Conservation (phyloP, 2,113 vertebrate species). For the Sylvilagus bachmani region DNA sequence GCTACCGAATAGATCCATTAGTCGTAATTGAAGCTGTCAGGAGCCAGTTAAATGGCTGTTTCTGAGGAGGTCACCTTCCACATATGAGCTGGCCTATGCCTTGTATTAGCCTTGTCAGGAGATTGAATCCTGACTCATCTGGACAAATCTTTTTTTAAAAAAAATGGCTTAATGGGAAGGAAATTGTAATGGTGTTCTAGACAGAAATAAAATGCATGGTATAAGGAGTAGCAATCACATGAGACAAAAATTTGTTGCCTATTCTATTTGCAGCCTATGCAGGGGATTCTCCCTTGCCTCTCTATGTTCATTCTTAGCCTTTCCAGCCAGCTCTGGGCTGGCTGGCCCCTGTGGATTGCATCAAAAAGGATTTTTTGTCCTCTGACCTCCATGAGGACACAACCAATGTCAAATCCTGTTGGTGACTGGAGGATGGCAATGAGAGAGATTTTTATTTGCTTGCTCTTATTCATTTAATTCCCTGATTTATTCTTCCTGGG, state of each 20-base stretch:
- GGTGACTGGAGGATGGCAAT: neutral
- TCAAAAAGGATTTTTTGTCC: neutral
- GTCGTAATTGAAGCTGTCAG: constrained; percentile 76
- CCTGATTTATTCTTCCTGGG: neutral
- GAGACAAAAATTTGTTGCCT: neutral
- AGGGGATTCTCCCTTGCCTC: neutral
- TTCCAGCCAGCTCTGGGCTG: neutral
- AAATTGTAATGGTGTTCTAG: constrained; percentile 13
- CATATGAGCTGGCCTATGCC: neutral
- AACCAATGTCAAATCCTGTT: neutral
- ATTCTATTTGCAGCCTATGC: neutral
- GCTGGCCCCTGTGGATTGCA: neutral
- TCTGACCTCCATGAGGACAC: neutral
- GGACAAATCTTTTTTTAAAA: constrained; percentile 24
- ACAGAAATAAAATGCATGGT: neutral
- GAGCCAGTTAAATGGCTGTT: constrained; percentile 47
- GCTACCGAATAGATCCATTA: constrained; percentile 67
- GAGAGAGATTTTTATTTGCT: constrained; percentile 25
- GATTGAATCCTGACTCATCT: constrained; percentile 32
- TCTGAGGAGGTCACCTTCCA: constrained; percentile 71
- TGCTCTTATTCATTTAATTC: constrained; percentile 33
- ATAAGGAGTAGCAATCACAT: neutral
- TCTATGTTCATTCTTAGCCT: neutral
- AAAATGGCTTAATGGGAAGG: neutral
- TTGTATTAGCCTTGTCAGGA: constrained; percentile 40